A percentile compares a stretch with the other conserved stretches of the same genome.
These are phyloP conservation scores for Hippolais icterina DNA, from an alignment of 2,113 vertebrate genomes.

Conservation along the genomic window DNA sequence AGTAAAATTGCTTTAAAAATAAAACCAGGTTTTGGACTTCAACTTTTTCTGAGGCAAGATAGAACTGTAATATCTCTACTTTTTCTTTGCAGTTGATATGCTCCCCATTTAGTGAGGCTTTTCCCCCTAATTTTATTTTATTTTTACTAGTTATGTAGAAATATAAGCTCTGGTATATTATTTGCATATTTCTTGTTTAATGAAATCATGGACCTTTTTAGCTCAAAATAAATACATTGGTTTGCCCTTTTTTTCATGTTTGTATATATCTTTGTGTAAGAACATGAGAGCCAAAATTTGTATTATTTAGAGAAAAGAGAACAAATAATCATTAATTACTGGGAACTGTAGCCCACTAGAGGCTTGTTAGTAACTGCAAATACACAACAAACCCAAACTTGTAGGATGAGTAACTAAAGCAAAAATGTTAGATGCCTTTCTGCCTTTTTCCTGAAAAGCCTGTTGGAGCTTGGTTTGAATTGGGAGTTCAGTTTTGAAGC, in stretches of 20 bases:
- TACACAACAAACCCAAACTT: neutral
- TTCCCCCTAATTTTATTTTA: neutral
- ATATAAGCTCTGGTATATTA: neutral
- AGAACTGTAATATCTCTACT: neutral
- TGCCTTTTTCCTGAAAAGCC: neutral
- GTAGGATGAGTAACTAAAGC: neutral
- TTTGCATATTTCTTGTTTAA: neutral
- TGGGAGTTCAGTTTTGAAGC: neutral
- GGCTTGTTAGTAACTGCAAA: neutral
- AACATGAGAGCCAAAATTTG: neutral
- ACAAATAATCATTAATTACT: constrained; percentile 27
- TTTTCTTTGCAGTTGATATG: neutral
- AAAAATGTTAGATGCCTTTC: neutral
- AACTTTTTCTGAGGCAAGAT: neutral
- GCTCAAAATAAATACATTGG: neutral
- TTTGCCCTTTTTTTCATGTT: neutral
- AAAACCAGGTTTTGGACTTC: neutral
- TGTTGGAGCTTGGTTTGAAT: neutral
- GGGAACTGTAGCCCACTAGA: neutral
- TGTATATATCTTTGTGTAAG: neutral
- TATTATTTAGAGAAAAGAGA: neutral
- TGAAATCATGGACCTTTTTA: neutral
- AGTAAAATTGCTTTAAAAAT: neutral
- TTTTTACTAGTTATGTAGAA: neutral
- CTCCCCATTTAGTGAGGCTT: neutral